Percentiles rank a stretch among this genome's conserved stretches.
phyloP scores from a whole-genome alignment of 2,888 invertebrate genomes.

The Volucella bombylans region DNA sequence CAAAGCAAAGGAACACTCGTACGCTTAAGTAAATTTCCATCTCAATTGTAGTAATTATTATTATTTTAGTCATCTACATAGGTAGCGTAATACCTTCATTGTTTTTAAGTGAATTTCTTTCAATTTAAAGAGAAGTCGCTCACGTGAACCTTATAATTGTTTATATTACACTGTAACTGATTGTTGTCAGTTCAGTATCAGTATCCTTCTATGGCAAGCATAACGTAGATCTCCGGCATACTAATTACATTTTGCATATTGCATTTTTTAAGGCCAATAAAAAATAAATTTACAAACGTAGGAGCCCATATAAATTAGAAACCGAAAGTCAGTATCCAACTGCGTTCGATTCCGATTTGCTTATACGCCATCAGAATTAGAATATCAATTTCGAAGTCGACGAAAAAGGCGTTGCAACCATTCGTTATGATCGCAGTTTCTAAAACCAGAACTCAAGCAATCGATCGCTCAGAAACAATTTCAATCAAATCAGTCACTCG shows the following conservation, averaged over 20 bases:
- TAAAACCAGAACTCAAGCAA: slow-evolving; percentile 1
- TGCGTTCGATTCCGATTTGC: slow-evolving; percentile 23
- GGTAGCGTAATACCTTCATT: no score
- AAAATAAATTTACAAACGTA: slow-evolving; percentile 6
- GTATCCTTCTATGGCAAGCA: neutral
- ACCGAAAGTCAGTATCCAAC: slow-evolving; percentile 58
- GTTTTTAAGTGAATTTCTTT: slow-evolving; percentile 5
- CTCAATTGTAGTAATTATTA: no score
- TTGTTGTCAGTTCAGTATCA: neutral
- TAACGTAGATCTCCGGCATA: slow-evolving; percentile 11
- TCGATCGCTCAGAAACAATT: neutral
- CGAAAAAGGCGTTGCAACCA: slow-evolving; percentile 13
- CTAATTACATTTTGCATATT: slow-evolving; percentile 59
- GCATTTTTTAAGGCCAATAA: slow-evolving; percentile 54
- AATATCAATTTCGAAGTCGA: slow-evolving; percentile 14
- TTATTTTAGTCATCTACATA: no score
- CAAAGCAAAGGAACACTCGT: no score
- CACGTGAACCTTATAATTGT: slow-evolving; percentile 27
- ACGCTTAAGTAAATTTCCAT: no score
- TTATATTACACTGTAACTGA: slow-evolving; percentile 2
- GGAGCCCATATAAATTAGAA: slow-evolving; percentile 54
- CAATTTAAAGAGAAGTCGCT: slow-evolving; percentile 32
- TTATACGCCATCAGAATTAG: slow-evolving; percentile 38
- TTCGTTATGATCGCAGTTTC: slow-evolving; percentile 34
- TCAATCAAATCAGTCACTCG: neutral